Base-by-base conservation (phyloP, 2,888 invertebrate genomes). In the Gortyna flavago region DNA sequence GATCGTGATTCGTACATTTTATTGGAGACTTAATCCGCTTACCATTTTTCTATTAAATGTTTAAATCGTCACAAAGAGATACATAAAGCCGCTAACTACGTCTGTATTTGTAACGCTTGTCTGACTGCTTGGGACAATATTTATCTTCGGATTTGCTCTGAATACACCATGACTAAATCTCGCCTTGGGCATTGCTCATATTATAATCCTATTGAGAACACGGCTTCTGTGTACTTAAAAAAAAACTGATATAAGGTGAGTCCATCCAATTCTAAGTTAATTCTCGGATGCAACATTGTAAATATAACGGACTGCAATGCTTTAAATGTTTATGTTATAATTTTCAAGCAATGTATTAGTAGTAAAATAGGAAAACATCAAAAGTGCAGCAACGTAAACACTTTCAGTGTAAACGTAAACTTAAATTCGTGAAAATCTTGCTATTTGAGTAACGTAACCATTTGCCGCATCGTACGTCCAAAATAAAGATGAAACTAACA, bases 101-200 rank as follows among this genome's bases (percentile, higher is more conserved):
- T 78, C 80, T 86, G 80, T 85, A 89, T 93, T 93, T 86, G 90
- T 89, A 81, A 88, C 88, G 93, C 90, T 89, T 91, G 91, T 92
- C 90, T 85, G 91, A 91, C 89, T 93, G 87, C 84, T 88, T 92
- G 84, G 81, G 90, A 92, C 88, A 94, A 95, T 93, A 94, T 95
- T 95, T 94, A 91, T 91, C 89, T 91, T 86, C 80, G 86, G 90
- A 89, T 92, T 90, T 89, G 88, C 79, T 89, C 86, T 90, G 87
- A 90, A 89, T 89, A 91, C 89, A 90, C 90, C 89, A 85, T 91
- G 91, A 92, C 90, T 93, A 89, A 92, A 84, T 81, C 75, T 87
- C 76, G 88, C 91, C 91, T 91, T 91, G 90, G 88, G 80, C 86
- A 83, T 85, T 87, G 81, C 74, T 84, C 81, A 86, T 85, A 80